Evolutionary conservation across 92 coral and sea anemone genomes (phyloP), one percentile per base, ranked within the genome.

Genomic region (Muricea muricata): DNA sequence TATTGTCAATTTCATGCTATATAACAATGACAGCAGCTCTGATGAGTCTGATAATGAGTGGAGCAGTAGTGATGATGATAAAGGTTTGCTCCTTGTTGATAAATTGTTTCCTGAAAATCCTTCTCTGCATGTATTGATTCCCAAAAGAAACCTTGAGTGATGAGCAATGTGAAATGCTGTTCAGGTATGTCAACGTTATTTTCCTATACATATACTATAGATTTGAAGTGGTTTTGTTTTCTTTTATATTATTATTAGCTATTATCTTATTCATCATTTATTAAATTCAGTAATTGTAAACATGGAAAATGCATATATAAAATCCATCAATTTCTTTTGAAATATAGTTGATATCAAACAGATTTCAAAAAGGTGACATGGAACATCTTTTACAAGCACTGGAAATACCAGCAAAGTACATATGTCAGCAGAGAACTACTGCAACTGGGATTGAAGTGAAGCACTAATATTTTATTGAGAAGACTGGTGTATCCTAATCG

Each of bases 91-190:
- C 55, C 84, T 91, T 75, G 87, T 91, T 76, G 85, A 75, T 84
- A 31, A 87, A 52, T 32, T 87, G 77, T 87, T 91, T 81, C 85
- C 89, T 13, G 12, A 82, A 23, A 48, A 85, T 24, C 31, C 14
- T 52, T 28, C 42, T 35, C 24, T 50, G 35, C 50, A 69, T 70
- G 71, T 41, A 56, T 78, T 47, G 6, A 84, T 77, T 42, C 76
- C 66, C 13, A 78, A 75, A 52, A 31, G 11, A 35, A 72, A 76
- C 48, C 78, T 87, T 29, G 90, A 86, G 63, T 65, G 86, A 79
- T 25, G 20, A 32, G 24, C 86, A 91, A 63, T 91, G 91, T 77
- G 91, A 91, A 85, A 28, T 24, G 46, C 84, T 91, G 94, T 91
- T 91, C 79, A 89, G 93, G 90, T 52, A 52, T 52, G 58, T 52